Evolutionary conservation across 1,140 invertebrate genomes (phyloP).

Genomic region (Cylas formicarius): DNA sequence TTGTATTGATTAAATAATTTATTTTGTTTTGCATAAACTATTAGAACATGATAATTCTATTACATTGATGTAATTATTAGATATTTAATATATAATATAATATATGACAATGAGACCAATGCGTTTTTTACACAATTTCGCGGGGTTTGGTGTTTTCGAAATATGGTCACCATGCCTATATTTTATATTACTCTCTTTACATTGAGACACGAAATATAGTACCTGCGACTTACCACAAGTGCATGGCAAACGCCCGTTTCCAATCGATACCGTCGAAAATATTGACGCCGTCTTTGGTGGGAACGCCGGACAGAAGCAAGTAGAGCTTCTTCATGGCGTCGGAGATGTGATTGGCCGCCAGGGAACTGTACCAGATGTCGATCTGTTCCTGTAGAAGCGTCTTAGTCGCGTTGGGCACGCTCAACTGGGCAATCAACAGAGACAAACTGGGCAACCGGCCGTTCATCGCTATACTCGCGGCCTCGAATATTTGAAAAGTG

Average conservation of each 20-base stretch:
- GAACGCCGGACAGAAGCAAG: conserved; percentile 56
- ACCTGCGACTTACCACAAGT: conserved; percentile 69
- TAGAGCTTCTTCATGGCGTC: conserved; percentile 60
- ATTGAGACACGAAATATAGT: too few species aligned
- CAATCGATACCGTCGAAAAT: conserved; percentile 66
- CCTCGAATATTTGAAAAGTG: conserved; percentile 49
- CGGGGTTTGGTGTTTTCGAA: too few species aligned
- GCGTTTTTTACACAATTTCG: too few species aligned
- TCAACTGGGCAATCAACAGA: conserved; percentile 60
- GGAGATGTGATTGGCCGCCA: conserved; percentile 63
- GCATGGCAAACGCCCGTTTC: conserved; percentile 66
- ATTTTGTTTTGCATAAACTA: too few species aligned
- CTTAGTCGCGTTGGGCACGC: conserved; percentile 52
- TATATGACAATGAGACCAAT: too few species aligned
- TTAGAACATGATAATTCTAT: too few species aligned
- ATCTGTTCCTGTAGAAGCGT: conserved; percentile 65
- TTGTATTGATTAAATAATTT: too few species aligned
- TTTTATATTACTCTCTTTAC: too few species aligned
- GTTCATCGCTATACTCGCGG: conserved; percentile 48
- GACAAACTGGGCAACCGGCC: conserved; percentile 59
- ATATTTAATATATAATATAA: too few species aligned
- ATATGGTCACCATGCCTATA: too few species aligned
- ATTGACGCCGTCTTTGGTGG: conserved; percentile 48
- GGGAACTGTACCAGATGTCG: conserved; percentile 55
- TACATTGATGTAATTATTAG: too few species aligned